phyloP scores from a whole-genome alignment of 2,888 invertebrate species.

The Phlogophora meticulosa region DNA sequence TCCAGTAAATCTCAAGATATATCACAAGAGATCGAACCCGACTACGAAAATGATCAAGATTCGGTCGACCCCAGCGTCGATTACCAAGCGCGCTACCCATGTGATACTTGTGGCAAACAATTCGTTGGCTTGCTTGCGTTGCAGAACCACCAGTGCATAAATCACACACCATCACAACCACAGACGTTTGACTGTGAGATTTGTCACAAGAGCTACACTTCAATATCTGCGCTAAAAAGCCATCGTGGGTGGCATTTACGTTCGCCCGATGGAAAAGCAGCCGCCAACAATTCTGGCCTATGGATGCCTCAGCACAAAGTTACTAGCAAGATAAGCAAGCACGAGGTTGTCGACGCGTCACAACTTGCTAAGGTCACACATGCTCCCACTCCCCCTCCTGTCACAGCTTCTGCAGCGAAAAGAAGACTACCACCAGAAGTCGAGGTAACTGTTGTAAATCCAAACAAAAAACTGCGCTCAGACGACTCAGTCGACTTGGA shows the following conservation, averaged over 20 bases:
- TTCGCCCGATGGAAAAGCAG: conserved; percentile 90
- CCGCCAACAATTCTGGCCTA: conserved; percentile 88
- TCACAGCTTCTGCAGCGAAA: conserved; percentile 77
- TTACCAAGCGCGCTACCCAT: conserved; percentile 89
- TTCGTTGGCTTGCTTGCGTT: conserved; percentile 89
- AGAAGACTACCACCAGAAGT: conserved; percentile 88
- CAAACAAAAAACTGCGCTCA: conserved; percentile 87
- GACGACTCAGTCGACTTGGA: conserved; percentile 87
- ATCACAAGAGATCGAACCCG: conserved; percentile 78
- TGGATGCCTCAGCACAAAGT: conserved; percentile 91
- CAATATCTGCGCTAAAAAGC: conserved; percentile 92
- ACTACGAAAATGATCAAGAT: conserved; percentile 85
- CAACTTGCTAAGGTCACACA: conserved; percentile 79
- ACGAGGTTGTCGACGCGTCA: conserved; percentile 84
- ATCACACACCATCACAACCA: conserved; percentile 78
- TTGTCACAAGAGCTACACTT: conserved; percentile 92
- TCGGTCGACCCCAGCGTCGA: conserved; percentile 82
- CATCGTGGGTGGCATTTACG: conserved; percentile 93
- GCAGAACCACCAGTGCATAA: conserved; percentile 90
- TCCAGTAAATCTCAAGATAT: conserved; percentile 81
- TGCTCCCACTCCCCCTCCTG: conserved; percentile 55
- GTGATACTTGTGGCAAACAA: conserved; percentile 90
- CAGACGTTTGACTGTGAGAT: conserved; percentile 92
- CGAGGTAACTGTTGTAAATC: conserved; percentile 89
- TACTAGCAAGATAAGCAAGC: conserved; percentile 88